Evolutionary conservation across 2,797 vertebrate species (phyloP), one percentile per base, ranked within the genome.

Genomic region (Tapera naevia): DNA sequence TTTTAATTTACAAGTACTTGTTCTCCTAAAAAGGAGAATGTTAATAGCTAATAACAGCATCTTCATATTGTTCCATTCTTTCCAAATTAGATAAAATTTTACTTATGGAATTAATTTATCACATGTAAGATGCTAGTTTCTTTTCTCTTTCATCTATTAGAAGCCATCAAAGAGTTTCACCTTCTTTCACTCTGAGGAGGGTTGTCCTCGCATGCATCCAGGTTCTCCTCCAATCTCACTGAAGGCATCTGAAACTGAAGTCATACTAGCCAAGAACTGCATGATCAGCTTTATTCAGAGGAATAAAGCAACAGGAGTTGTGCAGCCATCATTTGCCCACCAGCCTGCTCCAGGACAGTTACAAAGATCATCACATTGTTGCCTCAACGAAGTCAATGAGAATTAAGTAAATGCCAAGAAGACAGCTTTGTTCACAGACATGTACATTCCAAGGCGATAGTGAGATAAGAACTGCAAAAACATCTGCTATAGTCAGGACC

Each of bases 251-350:
- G 45, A 81, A 62, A 39, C 0, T 37, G 46, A 51, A 73, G 15
- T 62, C 41, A 18, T 5, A 14, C 21, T 30, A 33, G 8, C 23
- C 27, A 50, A 74, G 45, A 57, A 14, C 37, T 76, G 9, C 21
- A 33, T 24, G 33, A 33, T 30, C 46, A 51, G 15, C 27, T 64
- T 53, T 30, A 53, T 41, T 71, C 35, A 64, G 50, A 72, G 32
- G 30, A 18, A 69, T 22, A 51, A 72, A 18, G 4, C 1, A 0
- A 48, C 0, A 7, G 27, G 32, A 45, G 23, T 17, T 30, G 13
- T 39, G 66, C 21, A 81, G 5, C 4, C 18, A 53, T 30, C 41
- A 43, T 10, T 33, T 51, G 85, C 53, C 19, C 45, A 43, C 11
- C 10, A 61, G 51, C 24, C 50, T 62, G 27, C 39, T 60, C 35